phyloP scores from a whole-genome alignment of 1,140 invertebrate species.

The Druon quercuslanigerum region DNA sequence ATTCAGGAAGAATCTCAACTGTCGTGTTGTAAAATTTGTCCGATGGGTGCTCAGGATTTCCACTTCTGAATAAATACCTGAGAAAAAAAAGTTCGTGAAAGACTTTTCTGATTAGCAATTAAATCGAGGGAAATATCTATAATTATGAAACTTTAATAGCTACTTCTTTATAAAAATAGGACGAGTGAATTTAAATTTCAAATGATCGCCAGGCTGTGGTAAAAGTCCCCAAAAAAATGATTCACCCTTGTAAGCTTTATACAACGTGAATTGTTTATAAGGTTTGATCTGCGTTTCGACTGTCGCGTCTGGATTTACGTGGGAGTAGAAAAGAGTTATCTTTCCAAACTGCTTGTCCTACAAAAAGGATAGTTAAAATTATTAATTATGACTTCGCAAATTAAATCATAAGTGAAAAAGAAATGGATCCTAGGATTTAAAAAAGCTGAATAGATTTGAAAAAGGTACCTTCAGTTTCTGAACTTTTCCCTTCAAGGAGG shows the following conservation, averaged over 20 bases:
- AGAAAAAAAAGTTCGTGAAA: conserved; percentile 28
- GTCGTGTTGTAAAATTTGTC: conserved; percentile 94
- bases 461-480: conserved; percentile 92
- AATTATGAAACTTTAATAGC: conserved; percentile 44
- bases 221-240: conserved; percentile 95
- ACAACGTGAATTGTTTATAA: conserved; percentile 89
- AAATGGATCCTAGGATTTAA: conserved; percentile 32
- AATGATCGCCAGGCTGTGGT: conserved; percentile 88
- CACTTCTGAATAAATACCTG: conserved; percentile 92
- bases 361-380: conserved; percentile 49
- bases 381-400: conserved; percentile 34
- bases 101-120: not conserved
- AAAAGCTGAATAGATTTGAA: not conserved
- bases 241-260: conserved; percentile 90
- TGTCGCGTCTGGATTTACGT: conserved; percentile 86
- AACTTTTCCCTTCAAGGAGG: conserved; percentile 96
- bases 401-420: conserved; percentile 26
- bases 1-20: conserved; percentile 86
- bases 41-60: conserved; percentile 92
- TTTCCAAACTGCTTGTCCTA: conserved; percentile 96
- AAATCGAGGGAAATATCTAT: not conserved
- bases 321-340: conserved; percentile 86
- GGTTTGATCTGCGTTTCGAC: conserved; percentile 87
- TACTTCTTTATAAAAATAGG: conserved; percentile 87
- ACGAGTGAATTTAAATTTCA: conserved; percentile 88